A percentile compares a stretch with the other conserved stretches of the same genome.
Evolutionary conservation across 2,797 vertebrate genomes (phyloP).

Genomic region (Enteromius trimaculatus): DNA sequence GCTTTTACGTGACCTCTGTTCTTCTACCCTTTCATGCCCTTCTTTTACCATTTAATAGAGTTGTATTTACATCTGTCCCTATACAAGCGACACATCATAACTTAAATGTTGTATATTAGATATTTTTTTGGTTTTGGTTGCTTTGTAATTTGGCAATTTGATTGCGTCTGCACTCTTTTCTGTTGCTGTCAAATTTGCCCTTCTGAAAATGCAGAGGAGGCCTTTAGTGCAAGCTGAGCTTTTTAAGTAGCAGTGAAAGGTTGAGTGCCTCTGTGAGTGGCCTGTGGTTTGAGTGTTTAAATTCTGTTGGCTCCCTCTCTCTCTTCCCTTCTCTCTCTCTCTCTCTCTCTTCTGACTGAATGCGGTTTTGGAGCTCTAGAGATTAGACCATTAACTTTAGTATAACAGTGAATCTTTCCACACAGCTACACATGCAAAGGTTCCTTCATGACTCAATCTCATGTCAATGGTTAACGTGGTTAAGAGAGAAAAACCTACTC

Average conservation of each 20-base stretch:
- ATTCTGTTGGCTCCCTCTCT: background rate
- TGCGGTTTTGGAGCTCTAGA: slow-evolving; percentile 30
- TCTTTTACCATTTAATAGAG: background rate
- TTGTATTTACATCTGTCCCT: background rate
- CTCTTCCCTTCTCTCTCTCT: background rate
- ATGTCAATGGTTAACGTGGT: slow-evolving; percentile 28
- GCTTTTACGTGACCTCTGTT: slow-evolving; percentile 7
- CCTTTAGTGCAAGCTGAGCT: slow-evolving; percentile 38
- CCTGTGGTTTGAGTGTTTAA: slow-evolving; percentile 41
- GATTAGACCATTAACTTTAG: slow-evolving; percentile 36
- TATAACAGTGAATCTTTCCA: slow-evolving; percentile 35
- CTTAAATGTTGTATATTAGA: background rate
- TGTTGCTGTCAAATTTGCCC: slow-evolving; percentile 36
- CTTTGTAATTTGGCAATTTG: slow-evolving; percentile 9
- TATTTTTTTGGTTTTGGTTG: background rate
- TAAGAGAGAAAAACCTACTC: slow-evolving; percentile 17
- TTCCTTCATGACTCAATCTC: slow-evolving; percentile 46
- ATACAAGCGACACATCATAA: background rate
- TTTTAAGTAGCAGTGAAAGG: slow-evolving; percentile 49
- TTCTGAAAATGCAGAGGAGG: slow-evolving; percentile 36
- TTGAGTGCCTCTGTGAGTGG: slow-evolving; percentile 47
- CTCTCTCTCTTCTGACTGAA: background rate
- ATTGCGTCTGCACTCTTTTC: slow-evolving; percentile 9
- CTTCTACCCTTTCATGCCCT: background rate
- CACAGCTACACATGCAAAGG: slow-evolving; percentile 40